Evolutionary conservation across 1,140 invertebrate genomes (phyloP), one percentile per base, ranked within the genome.

Genomic region (Trypoxylus dichotomus): DNA sequence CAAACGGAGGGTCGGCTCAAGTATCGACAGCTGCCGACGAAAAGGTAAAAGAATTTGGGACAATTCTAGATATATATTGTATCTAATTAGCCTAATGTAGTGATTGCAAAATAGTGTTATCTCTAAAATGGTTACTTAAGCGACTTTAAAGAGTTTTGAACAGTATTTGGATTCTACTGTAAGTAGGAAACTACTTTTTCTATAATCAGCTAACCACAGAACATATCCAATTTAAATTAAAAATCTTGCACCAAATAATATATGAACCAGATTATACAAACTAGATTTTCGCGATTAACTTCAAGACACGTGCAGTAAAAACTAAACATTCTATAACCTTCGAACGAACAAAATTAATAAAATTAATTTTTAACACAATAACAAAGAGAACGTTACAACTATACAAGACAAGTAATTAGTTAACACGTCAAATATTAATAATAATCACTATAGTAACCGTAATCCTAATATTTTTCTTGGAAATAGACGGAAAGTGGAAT

Each of bases 1-100:
- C 78, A 54, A 80, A 81, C 15, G 37, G 29, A 19, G 3, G 10
- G 11, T n/a, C 77, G 8, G 25, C 41, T 19, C 13, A 10, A n/a
- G 24, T 10, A 27, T n/a, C 19, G 1, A 43, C 77, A 19, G 74
- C 54, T 27, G 82, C 77, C 6, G 83, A 85, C 77, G 85, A 86
- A 47, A 86, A 85, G 82, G 85, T 86, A 83, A 78, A 68, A 27
- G 1, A 5, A 37, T 37, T 37, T 37, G 10, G 32, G 32, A 7
- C 10, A 7, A 37, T 37, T 37, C 32, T 37, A 37, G 11, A 15
- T 60, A 47, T n/a, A 1, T 60, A 19, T 60, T 7, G 13, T 60
- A 47, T n/a, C 43, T n/a, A 37, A 37, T 37, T 37, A 37, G 32
- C 5, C 32, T 37, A 2, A 37, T 37, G 32, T 37, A 37, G 32